Evolutionary conservation across 2,888 invertebrate genomes (phyloP).

Genomic region (Erebia ligea): DNA sequence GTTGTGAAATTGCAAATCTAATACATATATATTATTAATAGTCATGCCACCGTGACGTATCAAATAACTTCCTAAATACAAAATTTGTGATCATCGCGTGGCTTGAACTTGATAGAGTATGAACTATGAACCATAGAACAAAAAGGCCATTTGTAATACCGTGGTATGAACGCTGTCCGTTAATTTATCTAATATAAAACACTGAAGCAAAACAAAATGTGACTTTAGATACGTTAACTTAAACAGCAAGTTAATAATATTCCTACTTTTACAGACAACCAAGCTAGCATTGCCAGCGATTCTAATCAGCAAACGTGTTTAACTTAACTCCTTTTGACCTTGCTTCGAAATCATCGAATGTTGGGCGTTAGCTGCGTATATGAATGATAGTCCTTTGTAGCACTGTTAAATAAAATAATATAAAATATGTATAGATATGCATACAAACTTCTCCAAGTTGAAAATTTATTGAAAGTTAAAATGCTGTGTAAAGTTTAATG

Average conservation of each 20-base stretch:
- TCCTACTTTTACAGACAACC: background rate
- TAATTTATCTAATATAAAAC: too few relatives aligned
- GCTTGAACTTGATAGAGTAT: too few relatives aligned
- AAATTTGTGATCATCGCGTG: background rate
- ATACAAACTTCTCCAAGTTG: background rate
- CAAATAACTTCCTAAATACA: background rate
- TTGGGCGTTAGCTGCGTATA: conserved; percentile 21
- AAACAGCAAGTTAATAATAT: background rate
- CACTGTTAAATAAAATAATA: background rate
- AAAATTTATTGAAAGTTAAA: conserved; percentile 12
- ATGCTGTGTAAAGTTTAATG: conserved; percentile 4
- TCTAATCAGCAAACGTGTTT: conserved; percentile 21
- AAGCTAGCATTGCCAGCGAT: background rate
- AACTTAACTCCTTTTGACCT: conserved; percentile 37
- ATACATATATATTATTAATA: background rate
- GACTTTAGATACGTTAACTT: background rate
- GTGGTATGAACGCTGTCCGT: background rate
- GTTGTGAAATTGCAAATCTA: background rate
- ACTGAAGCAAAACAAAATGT: too few relatives aligned
- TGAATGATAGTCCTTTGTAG: background rate
- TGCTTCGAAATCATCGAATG: conserved; percentile 35
- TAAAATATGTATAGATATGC: background rate
- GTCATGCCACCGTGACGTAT: background rate
- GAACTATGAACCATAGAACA: too few relatives aligned
- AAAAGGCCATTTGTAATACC: too few relatives aligned